Evolutionary conservation across 2,888 invertebrate species (phyloP).

Genomic region (Watsonalla binaria): DNA sequence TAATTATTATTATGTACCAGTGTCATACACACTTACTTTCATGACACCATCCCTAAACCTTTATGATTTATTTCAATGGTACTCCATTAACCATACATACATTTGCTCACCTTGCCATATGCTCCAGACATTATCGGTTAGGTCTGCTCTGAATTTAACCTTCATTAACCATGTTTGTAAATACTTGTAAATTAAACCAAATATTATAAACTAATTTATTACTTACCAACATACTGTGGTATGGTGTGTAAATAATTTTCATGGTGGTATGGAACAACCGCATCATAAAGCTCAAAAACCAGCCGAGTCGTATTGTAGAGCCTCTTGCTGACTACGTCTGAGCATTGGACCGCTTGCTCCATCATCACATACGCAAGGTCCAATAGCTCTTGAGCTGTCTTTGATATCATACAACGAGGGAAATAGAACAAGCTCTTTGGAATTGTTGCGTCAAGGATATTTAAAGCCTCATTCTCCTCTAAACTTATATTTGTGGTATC

Average conservation of each 20-base stretch:
- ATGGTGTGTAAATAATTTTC: constrained; percentile 88
- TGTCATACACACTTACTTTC: too few species aligned
- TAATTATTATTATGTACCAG: too few species aligned
- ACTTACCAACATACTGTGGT: constrained; percentile 90
- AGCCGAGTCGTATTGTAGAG: constrained; percentile 84
- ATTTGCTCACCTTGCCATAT: too few species aligned
- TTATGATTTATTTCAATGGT: too few species aligned
- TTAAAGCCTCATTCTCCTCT: constrained; percentile 42
- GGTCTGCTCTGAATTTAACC: too few species aligned
- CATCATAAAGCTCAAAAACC: constrained; percentile 87
- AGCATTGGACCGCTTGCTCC: constrained; percentile 81
- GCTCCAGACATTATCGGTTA: too few species aligned
- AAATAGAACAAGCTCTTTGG: constrained; percentile 70
- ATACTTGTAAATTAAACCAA: not conserved
- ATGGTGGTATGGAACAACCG: constrained; percentile 88
- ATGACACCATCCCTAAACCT: too few species aligned
- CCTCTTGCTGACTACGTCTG: constrained; percentile 80
- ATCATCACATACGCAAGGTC: constrained; percentile 82
- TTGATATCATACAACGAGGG: constrained; percentile 79
- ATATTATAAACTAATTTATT: not conserved
- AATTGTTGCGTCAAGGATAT: constrained; percentile 59
- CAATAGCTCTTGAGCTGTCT: constrained; percentile 81
- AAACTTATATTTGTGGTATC: constrained; percentile 9
- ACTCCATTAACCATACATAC: too few species aligned
- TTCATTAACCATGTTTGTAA: too few species aligned